Evolutionary conservation across 2,113 vertebrate species (phyloP), one percentile per base, ranked within the genome.

Genomic region (Prionailurus viverrinus): DNA sequence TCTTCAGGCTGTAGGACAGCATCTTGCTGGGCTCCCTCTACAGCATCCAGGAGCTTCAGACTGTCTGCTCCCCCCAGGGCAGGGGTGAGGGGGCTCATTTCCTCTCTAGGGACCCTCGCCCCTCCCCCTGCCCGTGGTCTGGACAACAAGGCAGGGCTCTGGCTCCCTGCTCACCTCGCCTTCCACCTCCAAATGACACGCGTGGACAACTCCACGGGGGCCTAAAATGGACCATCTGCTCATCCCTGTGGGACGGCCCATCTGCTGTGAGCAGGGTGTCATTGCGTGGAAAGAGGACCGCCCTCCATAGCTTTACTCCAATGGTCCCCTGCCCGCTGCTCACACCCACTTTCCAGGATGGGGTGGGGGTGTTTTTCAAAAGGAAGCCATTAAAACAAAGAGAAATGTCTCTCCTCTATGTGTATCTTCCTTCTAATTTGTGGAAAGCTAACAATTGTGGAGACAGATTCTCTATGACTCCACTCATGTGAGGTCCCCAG

Each of bases 241-340:
- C 15, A 1, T 48, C 85, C 19, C 51, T 7, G 8, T 1, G 89
- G 31, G 29, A 3, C 11, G 3, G 13, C 9, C 29, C 12, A 6
- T 10, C 39, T 31, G 29, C 27, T 4, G n/a, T 4, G 25, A 23
- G n/a, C 29, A 3, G 25, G 12, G 41, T 13, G 11, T 15, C 15
- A 45, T 3, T 31, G 0, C 1, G 1, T 5, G 10, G 5, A 33
- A 14, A 68, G 58, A 48, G 10, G 53, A 23, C 15, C n/a, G 18
- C 66, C 36, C 27, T 7, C 0, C 0, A 8, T 1, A 25, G 25
- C 9, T 16, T 3, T 2, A 1, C n/a, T 61, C 55, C 16, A 45
- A 21, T 21, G 10, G 6, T 29, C 27, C 7, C 3, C 39, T 1
- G 0, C 8, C 13, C 12, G 8, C 61, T 0, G 0, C 45, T 55